Conservation (phyloP, 2,113 vertebrate genomes). For the Centropristis striata region DNA sequence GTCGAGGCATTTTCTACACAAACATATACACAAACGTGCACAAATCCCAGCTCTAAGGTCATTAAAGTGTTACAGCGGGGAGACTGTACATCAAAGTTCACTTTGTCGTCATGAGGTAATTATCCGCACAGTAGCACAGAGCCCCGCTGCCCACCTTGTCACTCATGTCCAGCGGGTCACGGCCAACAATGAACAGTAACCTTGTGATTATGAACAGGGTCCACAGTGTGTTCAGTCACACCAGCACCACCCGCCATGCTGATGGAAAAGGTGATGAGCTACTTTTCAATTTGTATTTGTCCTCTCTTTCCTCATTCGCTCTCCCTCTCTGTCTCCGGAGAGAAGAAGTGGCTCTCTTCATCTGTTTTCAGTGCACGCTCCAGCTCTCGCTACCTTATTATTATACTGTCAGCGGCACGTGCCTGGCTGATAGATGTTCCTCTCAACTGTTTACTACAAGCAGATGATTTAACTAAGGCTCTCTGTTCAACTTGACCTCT, state of each 20-base stretch:
- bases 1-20: constrained; percentile 59
- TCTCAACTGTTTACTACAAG: constrained; percentile 82
- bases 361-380: constrained; percentile 81
- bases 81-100: constrained; percentile 81
- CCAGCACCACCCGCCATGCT: constrained; percentile 51
- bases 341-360: constrained; percentile 73
- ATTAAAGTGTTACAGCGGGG: constrained; percentile 67
- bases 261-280: constrained; percentile 77
- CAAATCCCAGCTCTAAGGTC: constrained; percentile 76
- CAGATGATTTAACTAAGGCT: constrained; percentile 82
- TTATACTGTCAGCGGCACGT: constrained; percentile 84
- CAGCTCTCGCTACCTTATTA: constrained; percentile 78
- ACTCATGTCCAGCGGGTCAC: constrained; percentile 74
- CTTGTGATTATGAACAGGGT: constrained; percentile 75
- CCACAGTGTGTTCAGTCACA: constrained; percentile 55
- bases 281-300: constrained; percentile 64
- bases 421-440: constrained; percentile 83
- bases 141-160: constrained; percentile 76
- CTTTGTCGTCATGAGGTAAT: constrained; percentile 84
- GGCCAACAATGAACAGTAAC: constrained; percentile 80
- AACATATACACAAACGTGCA: constrained; percentile 50
- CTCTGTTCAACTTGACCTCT: constrained; percentile 73
- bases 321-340: constrained; percentile 55
- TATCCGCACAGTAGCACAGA: constrained; percentile 72
- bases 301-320: constrained; percentile 35